Conservation (phyloP, 1,140 invertebrate genomes). For the Lordiphosa stackelbergi region DNA sequence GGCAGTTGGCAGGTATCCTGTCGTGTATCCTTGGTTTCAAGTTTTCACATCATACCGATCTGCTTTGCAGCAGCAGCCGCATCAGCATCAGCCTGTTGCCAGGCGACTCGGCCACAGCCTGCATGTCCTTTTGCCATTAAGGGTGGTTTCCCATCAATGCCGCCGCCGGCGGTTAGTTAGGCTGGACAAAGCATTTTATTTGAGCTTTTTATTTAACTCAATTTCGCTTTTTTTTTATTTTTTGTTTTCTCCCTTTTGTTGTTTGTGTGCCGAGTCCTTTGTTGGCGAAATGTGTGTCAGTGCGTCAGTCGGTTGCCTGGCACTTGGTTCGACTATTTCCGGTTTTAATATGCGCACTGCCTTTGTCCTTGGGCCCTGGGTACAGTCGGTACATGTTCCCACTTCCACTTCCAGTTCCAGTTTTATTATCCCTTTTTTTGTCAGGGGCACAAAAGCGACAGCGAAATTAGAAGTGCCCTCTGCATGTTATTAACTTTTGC, state of each 20-base stretch:
- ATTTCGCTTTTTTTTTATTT: slow-evolving; percentile 38
- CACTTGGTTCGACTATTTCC: slow-evolving; percentile 73
- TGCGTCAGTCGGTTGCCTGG: slow-evolving; percentile 71
- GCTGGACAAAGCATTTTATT: slow-evolving; percentile 73
- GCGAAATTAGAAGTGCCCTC: slow-evolving; percentile 10
- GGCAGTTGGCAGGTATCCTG: slow-evolving; percentile 59
- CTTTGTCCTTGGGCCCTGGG: slow-evolving; percentile 34
- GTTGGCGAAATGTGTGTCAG: slow-evolving; percentile 71
- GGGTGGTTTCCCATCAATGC: slow-evolving; percentile 42
- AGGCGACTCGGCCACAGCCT: slow-evolving; percentile 49
- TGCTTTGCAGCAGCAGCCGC: slow-evolving; percentile 41
- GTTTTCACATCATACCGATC: slow-evolving; percentile 69
- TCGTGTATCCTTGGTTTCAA: slow-evolving; percentile 69
- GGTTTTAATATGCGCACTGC: slow-evolving; percentile 69
- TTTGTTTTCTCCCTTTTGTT: slow-evolving; percentile 25
- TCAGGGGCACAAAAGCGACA: slow-evolving; percentile 3
- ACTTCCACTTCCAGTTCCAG: slow-evolving; percentile 27
- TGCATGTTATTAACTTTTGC: slow-evolving; percentile 67
- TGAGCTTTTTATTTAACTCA: slow-evolving; percentile 69
- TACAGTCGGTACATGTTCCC: slow-evolving; percentile 63
- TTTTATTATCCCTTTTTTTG: slow-evolving; percentile 35
- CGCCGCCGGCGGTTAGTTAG: slow-evolving; percentile 65
- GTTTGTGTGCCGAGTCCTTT: slow-evolving; percentile 44
- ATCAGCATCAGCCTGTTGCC: slow-evolving; percentile 51
- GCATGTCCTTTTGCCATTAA: slow-evolving; percentile 67